Evolutionary conservation across 2,113 vertebrate species (phyloP), one percentile per base, ranked within the genome.

Genomic region (Melanerpes aurifrons): DNA sequence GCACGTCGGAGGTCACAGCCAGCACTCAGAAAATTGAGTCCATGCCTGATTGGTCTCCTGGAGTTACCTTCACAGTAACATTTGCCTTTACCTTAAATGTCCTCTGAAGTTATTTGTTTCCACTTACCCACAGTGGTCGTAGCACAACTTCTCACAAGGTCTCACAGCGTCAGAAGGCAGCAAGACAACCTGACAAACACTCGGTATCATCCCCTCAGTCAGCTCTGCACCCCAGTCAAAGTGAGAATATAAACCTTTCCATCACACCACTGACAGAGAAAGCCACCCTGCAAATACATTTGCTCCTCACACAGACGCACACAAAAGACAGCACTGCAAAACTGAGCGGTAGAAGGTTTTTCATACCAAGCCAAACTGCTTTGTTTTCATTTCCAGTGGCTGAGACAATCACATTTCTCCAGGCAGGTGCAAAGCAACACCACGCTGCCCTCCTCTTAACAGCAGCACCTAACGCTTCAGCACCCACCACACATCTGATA

Each of bases 361-460:
- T 72, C 79, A 82, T 57, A 87, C n/a, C 79, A n/a, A 19, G 1
- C 8, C 79, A 71, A 70, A 61, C 35, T 45, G 59, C 40, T 58
- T 4, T 69, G 29, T 62, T 86, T 75, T 59, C 47, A 22, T 28
- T 73, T 29, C 61, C 2, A 0, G 58, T 1, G n/a, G 61, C 72
- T 54, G 48, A 26, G 28, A 48, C 21, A 61, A 67, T 15, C 2
- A 2, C 21, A 1, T 0, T 25, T 86, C 63, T 82, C 37, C 24
- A 26, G 58, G 75, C 1, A 0, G 66, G 37, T 1, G 0, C 32
- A 25, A 40, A 54, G 29, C 43, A 79, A 35, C 17, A 22, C 29
- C 10, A 0, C 0, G 0, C 45, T 50, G 47, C 29, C n/a, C 54
- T 57, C 31, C 29, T 58, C 22, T 6, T 6, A 57, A 37, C 0